These are phyloP conservation scores for Syngnathus scovelli DNA, from an alignment of 2,113 vertebrate genomes.

Conservation along the genomic window DNA sequence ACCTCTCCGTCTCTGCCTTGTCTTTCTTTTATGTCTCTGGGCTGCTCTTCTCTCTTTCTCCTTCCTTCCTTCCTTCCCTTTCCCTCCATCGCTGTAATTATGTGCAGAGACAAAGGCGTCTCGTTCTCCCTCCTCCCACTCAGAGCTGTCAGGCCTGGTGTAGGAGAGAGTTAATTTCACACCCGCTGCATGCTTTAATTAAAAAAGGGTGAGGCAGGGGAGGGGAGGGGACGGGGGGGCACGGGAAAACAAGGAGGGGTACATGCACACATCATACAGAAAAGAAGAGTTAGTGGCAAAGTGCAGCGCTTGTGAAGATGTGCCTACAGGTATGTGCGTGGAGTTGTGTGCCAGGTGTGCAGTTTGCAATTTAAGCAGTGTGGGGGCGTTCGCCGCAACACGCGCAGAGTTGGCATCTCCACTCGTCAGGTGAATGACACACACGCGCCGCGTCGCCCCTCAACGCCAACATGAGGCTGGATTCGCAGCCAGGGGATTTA, in stretches of 20 bases:
- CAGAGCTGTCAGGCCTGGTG: slow-evolving; percentile 70
- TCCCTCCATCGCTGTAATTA: slow-evolving; percentile 71
- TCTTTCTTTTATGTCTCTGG: slow-evolving; percentile 41
- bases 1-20: slow-evolving; percentile 19
- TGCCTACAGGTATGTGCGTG: slow-evolving; percentile 26
- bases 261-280: slow-evolving; percentile 48
- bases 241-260: slow-evolving; percentile 46
- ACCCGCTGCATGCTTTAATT: slow-evolving; percentile 80
- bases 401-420: slow-evolving; percentile 28
- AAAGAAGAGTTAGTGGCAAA: slow-evolving; percentile 33
- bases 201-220: slow-evolving; percentile 53
- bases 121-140: slow-evolving; percentile 72
- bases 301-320: slow-evolving; percentile 16
- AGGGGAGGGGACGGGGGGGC: not conserved
- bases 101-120: slow-evolving; percentile 70
- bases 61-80: slow-evolving; percentile 34
- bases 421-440: slow-evolving; percentile 36
- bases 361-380: slow-evolving; percentile 32
- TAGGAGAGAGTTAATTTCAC: slow-evolving; percentile 81
- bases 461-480: slow-evolving; percentile 37
- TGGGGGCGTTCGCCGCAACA: slow-evolving; percentile 14
- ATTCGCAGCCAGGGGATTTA: slow-evolving; percentile 52
- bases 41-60: slow-evolving; percentile 34
- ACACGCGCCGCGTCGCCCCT: slow-evolving; percentile 14
- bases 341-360: slow-evolving; percentile 25